Conservation (phyloP, 2,797 vertebrate species). For the Alcedo atthis region DNA sequence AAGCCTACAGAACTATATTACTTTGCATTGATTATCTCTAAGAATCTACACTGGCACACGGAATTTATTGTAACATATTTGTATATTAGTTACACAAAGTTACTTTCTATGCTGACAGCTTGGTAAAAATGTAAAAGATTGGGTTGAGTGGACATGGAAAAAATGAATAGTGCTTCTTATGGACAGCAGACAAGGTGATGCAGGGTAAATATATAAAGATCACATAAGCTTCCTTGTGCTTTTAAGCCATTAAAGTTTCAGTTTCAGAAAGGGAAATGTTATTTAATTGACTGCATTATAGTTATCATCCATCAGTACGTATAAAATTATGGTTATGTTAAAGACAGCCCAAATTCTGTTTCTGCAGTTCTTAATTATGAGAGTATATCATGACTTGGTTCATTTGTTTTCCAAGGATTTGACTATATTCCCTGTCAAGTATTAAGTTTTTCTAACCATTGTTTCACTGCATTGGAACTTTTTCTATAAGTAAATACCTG, state of each 20-base stretch:
- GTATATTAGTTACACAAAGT: neutral
- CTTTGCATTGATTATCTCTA: neutral
- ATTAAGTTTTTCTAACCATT: neutral
- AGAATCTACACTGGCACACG: neutral
- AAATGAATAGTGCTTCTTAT: neutral
- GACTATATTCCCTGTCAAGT: neutral
- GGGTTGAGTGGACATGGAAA: neutral
- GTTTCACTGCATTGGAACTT: constrained; percentile 3
- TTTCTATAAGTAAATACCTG: neutral
- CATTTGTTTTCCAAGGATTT: neutral
- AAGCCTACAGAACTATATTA: neutral
- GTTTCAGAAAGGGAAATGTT: neutral
- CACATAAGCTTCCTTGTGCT: neutral
- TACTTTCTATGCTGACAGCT: neutral
- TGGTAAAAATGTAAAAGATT: neutral
- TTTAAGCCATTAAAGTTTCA: neutral
- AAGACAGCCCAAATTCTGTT: neutral
- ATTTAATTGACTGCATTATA: neutral
- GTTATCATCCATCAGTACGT: neutral
- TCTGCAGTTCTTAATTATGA: neutral
- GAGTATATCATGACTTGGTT: neutral
- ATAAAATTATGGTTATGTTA: neutral
- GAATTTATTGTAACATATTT: neutral
- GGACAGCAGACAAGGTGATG: neutral
- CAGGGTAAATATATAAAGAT: neutral